Evolutionary conservation across 2,888 invertebrate species (phyloP), one percentile per base, ranked within the genome.

Genomic region (Cyaniris semiargus): DNA sequence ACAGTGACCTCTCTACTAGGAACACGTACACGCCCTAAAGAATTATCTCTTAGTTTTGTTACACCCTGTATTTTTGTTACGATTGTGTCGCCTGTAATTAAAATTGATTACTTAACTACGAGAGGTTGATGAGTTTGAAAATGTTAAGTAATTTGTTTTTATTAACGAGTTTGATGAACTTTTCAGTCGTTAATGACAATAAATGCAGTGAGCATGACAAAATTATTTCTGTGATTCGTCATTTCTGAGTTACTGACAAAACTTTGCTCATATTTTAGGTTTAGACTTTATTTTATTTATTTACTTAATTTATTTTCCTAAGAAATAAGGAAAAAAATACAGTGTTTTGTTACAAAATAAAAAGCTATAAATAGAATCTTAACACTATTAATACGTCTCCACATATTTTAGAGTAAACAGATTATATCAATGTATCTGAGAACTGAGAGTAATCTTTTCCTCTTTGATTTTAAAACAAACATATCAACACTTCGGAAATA

Each of bases 1-100:
- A n/a, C n/a, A n/a, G n/a, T n/a, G n/a, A n/a, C n/a, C n/a, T n/a
- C n/a, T n/a, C n/a, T n/a, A n/a, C n/a, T n/a, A n/a, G n/a, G n/a
- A n/a, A n/a, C n/a, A n/a, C n/a, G n/a, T n/a, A n/a, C n/a, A n/a
- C n/a, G n/a, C n/a, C n/a, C n/a, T n/a, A n/a, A n/a, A n/a, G n/a
- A n/a, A n/a, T n/a, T n/a, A n/a, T n/a, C n/a, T n/a, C n/a, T n/a
- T n/a, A n/a, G n/a, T n/a, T n/a, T n/a, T n/a, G n/a, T n/a, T n/a
- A n/a, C n/a, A n/a, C n/a, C n/a, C n/a, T n/a, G n/a, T n/a, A 53
- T 38, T 71, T 34, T 71, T 21, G 21, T 38, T 38, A 21, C 38
- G 38, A 38, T 71, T 38, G 71, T 71, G 71, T n/a, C 71, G 71
- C 13, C n/a, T 70, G 27, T 70, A 71, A 71, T 71, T 71, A 71